phyloP scores from a whole-genome alignment of 92 coral and sea anemone species.

The Palythoa grandiflora region DNA sequence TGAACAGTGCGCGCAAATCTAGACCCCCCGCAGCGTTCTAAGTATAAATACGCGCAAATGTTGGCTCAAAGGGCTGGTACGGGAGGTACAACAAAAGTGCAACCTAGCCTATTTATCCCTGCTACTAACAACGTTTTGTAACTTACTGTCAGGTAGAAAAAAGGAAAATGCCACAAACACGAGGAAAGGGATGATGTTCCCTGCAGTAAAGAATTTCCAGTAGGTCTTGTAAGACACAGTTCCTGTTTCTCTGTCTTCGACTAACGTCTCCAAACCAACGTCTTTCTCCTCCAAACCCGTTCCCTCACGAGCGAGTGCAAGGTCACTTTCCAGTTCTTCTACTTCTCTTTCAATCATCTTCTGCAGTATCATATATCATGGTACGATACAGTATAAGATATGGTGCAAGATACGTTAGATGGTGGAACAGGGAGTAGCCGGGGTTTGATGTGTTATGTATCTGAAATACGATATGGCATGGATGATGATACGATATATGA shows the following conservation, averaged over 20 bases:
- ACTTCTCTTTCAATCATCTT: constrained; percentile 15
- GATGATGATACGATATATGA: too few species aligned
- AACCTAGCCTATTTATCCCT: background rate
- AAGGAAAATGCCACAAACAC: background rate
- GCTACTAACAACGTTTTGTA: background rate
- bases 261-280: constrained; percentile 3
- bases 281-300: constrained; percentile 21
- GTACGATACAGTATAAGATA: too few species aligned
- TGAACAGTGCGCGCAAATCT: too few species aligned
- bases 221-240: constrained; percentile 30
- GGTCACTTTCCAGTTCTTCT: constrained; percentile 14
- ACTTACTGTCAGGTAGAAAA: constrained; percentile 34
- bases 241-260: constrained; percentile 24
- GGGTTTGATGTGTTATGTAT: too few species aligned
- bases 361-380: background rate
- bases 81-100: too few species aligned
- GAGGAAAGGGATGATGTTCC: constrained; percentile 7
- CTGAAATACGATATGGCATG: too few species aligned
- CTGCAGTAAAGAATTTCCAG: constrained; percentile 17
- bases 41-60: too few species aligned
- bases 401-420: too few species aligned
- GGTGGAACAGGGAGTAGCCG: too few species aligned
- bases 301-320: constrained; percentile 17
- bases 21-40: too few species aligned
- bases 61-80: too few species aligned